Percentiles rank a stretch among this genome's conserved stretches.
Conservation (phyloP, 2,113 vertebrate genomes). For the Ctenomys sociabilis region DNA sequence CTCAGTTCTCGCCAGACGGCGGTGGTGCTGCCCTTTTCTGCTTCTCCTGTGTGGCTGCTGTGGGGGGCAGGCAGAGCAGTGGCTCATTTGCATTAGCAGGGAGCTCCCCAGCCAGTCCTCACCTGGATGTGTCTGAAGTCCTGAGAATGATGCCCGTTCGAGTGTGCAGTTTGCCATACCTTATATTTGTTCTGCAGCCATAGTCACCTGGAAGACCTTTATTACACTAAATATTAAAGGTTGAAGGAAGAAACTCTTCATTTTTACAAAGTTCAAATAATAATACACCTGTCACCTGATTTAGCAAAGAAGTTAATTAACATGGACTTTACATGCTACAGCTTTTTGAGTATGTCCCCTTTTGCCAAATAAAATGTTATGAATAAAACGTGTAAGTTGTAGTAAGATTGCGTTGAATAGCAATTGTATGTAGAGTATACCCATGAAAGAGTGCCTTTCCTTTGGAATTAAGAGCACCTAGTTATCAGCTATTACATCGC, state of each 20-base stretch:
- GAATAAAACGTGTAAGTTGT: conserved; percentile 25
- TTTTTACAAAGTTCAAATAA: conserved; percentile 47
- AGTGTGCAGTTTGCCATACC: background rate
- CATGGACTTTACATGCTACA: conserved; percentile 45
- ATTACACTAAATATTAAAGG: background rate
- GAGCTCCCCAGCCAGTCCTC: background rate
- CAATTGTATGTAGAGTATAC: conserved; percentile 33
- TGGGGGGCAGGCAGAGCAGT: background rate
- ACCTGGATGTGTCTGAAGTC: background rate
- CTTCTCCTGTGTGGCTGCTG: background rate
- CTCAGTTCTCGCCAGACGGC: background rate
- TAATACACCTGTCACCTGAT: background rate
- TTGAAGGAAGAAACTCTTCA: background rate
- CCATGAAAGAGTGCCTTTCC: conserved; percentile 61
- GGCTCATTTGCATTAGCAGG: background rate
- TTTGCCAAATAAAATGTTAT: background rate
- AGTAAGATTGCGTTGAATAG: conserved; percentile 52
- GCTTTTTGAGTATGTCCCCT: conserved; percentile 35
- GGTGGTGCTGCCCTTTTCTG: background rate
- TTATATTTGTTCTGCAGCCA: conserved; percentile 18
- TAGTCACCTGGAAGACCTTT: conserved; percentile 20
- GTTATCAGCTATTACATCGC: conserved; percentile 44
- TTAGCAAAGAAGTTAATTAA: background rate
- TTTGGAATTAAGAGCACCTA: conserved; percentile 64
- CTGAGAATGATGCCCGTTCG: background rate